These are phyloP conservation scores for Leptopilina drosophilae DNA, from an alignment of 2,888 invertebrate species.

Conservation along the genomic window DNA sequence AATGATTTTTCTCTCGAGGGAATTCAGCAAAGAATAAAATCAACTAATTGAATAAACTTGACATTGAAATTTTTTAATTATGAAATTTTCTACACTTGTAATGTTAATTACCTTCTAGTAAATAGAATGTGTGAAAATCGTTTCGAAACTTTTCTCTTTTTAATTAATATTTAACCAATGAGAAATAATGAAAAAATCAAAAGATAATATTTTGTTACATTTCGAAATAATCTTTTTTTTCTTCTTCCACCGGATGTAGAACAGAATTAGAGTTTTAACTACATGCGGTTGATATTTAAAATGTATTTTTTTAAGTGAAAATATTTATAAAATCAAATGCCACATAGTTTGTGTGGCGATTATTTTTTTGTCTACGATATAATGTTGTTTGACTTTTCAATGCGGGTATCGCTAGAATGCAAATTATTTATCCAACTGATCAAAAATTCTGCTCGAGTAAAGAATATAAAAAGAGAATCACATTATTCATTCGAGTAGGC, in stretches of 20 bases:
- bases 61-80: neutral
- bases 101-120: neutral
- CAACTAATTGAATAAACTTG: constrained; percentile 12
- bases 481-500: constrained; percentile 19
- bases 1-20: neutral
- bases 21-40: neutral
- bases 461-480: neutral
- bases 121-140: neutral
- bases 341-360: neutral
- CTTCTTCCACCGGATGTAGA: neutral
- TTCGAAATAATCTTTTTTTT: too few relatives aligned
- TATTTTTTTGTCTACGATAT: neutral
- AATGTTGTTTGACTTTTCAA: constrained; percentile 16
- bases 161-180: too few relatives aligned
- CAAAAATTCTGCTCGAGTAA: constrained; percentile 10
- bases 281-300: too few relatives aligned
- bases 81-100: neutral
- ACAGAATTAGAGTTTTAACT: neutral
- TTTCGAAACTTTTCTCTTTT: too few relatives aligned
- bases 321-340: neutral
- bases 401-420: constrained; percentile 1
- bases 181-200: too few relatives aligned
- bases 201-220: too few relatives aligned
- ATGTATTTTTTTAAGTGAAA: neutral
- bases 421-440: constrained; percentile 8